Conservation (phyloP, 1,140 invertebrate genomes). For the Lutraria rhynchaena region DNA sequence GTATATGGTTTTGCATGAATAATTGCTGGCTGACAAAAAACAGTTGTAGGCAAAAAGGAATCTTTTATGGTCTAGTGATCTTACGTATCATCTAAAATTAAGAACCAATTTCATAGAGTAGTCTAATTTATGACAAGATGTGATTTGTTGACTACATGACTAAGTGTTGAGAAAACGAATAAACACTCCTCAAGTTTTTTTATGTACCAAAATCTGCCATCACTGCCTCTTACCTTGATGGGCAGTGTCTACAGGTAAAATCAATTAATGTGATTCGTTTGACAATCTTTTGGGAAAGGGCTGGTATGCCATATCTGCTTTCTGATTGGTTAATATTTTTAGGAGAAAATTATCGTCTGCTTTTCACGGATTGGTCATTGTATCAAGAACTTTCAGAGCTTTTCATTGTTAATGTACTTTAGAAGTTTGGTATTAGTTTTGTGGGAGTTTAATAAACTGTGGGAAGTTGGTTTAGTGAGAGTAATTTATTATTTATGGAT, state of each 20-base stretch:
- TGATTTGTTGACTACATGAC: conserved; percentile 30
- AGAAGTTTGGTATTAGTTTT: conserved; percentile 3
- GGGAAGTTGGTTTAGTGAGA: too few relatives aligned
- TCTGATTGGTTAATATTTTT: conserved; percentile 29
- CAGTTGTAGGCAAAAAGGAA: not conserved
- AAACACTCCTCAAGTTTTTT: conserved; percentile 39
- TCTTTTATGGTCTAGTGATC: conserved; percentile 38
- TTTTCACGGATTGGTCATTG: not conserved
- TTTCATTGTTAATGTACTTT: too few relatives aligned
- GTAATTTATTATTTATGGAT: too few relatives aligned
- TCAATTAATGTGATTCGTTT: conserved; percentile 49
- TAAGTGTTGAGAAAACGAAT: conserved; percentile 34
- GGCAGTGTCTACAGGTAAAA: conserved; percentile 53
- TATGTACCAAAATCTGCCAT: conserved; percentile 18
- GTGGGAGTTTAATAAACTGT: not conserved
- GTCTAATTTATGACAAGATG: conserved; percentile 45
- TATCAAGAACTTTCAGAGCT: too few relatives aligned
- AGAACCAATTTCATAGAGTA: conserved; percentile 40
- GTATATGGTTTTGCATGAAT: conserved; percentile 37
- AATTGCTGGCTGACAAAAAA: conserved; percentile 40
- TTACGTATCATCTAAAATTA: conserved; percentile 44
- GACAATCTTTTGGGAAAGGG: conserved; percentile 38
- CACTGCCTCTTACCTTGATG: conserved; percentile 28
- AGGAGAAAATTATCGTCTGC: not conserved
- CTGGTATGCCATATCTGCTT: conserved; percentile 6